Conservation (phyloP, 2,888 invertebrate genomes). For the Thecophora atra region DNA sequence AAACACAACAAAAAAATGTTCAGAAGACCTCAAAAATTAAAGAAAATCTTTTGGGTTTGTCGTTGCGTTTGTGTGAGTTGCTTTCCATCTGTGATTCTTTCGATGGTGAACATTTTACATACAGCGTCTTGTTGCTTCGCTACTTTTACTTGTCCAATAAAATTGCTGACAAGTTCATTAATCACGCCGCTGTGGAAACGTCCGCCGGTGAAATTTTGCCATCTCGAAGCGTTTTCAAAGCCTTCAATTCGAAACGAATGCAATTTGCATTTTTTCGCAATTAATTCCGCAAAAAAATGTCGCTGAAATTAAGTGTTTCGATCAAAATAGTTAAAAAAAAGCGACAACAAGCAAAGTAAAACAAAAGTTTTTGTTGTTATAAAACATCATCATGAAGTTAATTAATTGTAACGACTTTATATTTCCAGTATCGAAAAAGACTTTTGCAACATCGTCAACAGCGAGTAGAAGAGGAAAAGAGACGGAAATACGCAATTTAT, state of each 20-base stretch:
- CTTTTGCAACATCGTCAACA: too few species aligned
- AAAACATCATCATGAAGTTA: not conserved
- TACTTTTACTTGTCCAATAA: not conserved
- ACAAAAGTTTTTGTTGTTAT: not conserved
- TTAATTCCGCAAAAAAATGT: not conserved
- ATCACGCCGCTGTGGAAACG: not conserved
- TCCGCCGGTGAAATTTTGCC: not conserved
- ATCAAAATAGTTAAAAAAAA: not conserved
- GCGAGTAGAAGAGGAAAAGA: too few species aligned
- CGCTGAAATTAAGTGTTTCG: conserved; percentile 7
- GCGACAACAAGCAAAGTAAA: not conserved
- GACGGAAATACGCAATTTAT: too few species aligned
- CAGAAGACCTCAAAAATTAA: not conserved
- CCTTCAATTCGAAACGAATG: not conserved
- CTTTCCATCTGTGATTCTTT: not conserved
- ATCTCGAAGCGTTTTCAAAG: not conserved
- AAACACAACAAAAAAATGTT: too few species aligned
- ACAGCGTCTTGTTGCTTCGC: not conserved
- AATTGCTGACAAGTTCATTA: not conserved
- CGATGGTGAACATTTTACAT: too few species aligned
- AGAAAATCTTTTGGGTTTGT: too few species aligned
- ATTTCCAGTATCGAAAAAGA: too few species aligned
- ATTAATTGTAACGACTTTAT: not conserved
- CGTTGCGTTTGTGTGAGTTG: not conserved
- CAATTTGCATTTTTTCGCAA: not conserved